Evolutionary conservation across 2,888 invertebrate genomes (phyloP), one percentile per base, ranked within the genome.

Genomic region (Orthosia incerta): DNA sequence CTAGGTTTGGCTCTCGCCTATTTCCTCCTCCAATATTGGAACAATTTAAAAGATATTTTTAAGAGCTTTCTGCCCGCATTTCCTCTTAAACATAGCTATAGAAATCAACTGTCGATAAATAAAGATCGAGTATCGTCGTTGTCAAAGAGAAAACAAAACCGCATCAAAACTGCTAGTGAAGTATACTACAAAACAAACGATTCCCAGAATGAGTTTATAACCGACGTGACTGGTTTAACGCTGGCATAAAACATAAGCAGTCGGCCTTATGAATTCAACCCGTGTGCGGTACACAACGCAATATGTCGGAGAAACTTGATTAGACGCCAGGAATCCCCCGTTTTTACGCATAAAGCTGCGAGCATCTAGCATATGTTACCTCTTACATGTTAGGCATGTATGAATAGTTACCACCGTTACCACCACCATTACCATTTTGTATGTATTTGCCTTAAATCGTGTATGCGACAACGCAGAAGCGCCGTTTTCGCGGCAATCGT

Each of bases 161-260:
- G 18, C 69, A 57, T 18, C n/a, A 48, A 57, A 53, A 7, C 5
- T 31, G 39, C 7, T 66, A 80, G 77, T 71, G 50, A 74, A 80
- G 88, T 84, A 90, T 89, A 91, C 89, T 87, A 77, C 84, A 87
- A 89, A 87, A 89, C 89, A 91, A 93, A 92, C 89, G 88, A 89
- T 89, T 85, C 72, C 62, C 59, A 76, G 82, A 83, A 73, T 82
- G 80, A 87, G 87, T 91, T 90, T 91, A 91, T 91, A 90, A 82
- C 80, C 82, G 82, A 93, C 93, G 92, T 93, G 94, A 91, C 91
- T 89, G 83, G 88, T 89, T 87, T 90, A 89, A 86, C 85, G 83
- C 80, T 72, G 74, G 82, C 85, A 87, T 89, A 89, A 89, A 89
- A 86, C 80, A 87, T 87, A 73, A 71, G 68, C 57, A 80, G 69